Evolutionary conservation across 92 coral and sea anemone species (phyloP), one percentile per base, ranked within the genome.

Genomic region (Heliopora coerulea): DNA sequence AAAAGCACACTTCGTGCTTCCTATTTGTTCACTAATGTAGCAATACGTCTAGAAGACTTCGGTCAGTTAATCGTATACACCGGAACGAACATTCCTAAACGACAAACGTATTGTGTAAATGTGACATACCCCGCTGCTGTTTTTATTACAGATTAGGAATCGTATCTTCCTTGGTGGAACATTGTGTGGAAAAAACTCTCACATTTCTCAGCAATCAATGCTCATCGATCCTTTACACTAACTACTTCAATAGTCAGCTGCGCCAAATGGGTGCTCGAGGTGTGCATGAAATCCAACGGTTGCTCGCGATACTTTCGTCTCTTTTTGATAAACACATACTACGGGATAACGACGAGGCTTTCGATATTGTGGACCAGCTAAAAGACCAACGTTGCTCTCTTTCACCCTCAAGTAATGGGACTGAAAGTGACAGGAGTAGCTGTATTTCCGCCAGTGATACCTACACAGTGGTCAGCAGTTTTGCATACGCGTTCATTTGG

Each of bases 401-500:
- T 41, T 75, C 88, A 18, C 81, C 88, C 35, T 74, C 89, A 17
- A 46, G 62, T 35, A 89, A 93, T 24, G 77, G 54, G 49, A 31
- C 77, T 15, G 62, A 48, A 54, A 95, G 99, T 80, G 80, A 96
- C 33, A 78, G 83, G 17, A 95, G 91, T 59, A 90, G 96, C 1
- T 91, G 95, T 25, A 86, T 95, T 39, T 68, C 91, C 0, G 93
- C 99, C 19, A 89, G 91, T 77, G 99, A 95, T 83, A 85, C 91
- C 0, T 87, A 79, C 41, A 90, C 78, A 56, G 96, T 95, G 52
- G 82, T 91, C 69, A 79, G 83, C 18, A 87, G 91, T 2, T 90
- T 95, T 59, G 97, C 96, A 14, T 95, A 90, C 72, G 91, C 99
- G 18, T 95, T 88, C 64, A 86, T 90, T 72, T 95, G 99, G 99